phyloP scores from a whole-genome alignment of 2,888 invertebrate species.

The Noctua janthina region DNA sequence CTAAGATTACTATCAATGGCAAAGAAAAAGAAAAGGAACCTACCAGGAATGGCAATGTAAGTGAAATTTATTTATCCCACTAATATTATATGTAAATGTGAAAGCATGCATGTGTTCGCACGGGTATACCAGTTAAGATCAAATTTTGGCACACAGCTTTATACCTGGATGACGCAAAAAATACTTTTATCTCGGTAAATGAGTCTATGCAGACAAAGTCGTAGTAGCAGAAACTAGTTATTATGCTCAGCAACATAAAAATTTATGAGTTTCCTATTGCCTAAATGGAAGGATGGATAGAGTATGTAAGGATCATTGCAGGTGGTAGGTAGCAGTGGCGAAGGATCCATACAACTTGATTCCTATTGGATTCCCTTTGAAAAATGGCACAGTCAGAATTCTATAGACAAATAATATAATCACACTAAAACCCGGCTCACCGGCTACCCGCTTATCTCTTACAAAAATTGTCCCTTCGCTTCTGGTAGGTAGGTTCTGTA shows the following conservation, averaged over 20 bases:
- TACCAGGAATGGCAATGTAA: slow-evolving; percentile 82
- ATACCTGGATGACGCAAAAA: background rate
- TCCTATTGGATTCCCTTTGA: no score
- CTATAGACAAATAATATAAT: no score
- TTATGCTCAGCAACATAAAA: background rate
- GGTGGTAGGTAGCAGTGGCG: no score
- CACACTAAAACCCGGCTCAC: no score
- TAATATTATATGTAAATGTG: background rate
- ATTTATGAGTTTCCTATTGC: background rate
- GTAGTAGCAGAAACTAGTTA: background rate
- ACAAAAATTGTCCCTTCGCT: no score
- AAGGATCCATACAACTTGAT: no score
- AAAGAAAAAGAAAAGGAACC: slow-evolving; percentile 74
- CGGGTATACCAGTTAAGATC: background rate
- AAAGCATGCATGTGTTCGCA: no score
- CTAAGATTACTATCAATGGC: slow-evolving; percentile 59
- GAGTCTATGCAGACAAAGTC: background rate
- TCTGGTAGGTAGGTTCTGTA: no score
- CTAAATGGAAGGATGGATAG: no score
- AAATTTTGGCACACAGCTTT: background rate
- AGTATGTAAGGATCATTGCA: no score
- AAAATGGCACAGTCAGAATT: no score
- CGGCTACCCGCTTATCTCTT: no score
- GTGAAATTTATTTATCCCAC: slow-evolving; percentile 57
- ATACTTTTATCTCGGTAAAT: background rate